Evolutionary conservation across 2,888 invertebrate species (phyloP), one percentile per base, ranked within the genome.

Genomic region (Mesorhabditis belari): DNA sequence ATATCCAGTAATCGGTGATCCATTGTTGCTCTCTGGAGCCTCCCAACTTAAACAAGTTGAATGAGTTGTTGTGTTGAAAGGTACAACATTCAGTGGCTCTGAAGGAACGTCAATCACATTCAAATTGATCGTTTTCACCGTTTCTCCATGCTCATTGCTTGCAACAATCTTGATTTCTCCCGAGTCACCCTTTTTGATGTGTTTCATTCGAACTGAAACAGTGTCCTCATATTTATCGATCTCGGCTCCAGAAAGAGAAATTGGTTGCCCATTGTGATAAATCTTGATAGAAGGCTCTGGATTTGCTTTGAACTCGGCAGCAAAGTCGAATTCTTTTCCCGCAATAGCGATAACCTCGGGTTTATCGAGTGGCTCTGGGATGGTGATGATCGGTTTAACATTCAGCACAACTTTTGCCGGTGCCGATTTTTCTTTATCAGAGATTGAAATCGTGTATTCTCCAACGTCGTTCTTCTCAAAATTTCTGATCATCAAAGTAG

Each of bases 161-260:
- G 67, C 69, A 76, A 86, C 87, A 27, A 91, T 82, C 21, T 86
- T 88, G 74, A 91, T 89, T 0, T 80, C 84, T 49, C 91, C 91
- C 60, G 87, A 85, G 78, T 92, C 91, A 17, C 67, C 63, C 27
- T 71, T 71, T 21, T 67, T 72, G n/a, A 75, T 35, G 49, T 88
- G 88, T 79, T 90, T 89, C 65, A 92, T 89, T 65, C 71, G 53
- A 9, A 78, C 69, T 35, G 67, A 65, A 2, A 71, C 61, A 49
- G 58, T 60, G 49, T 73, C 74, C 27, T 77, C 77, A 60, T 71
- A 76, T 17, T 73, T 67, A 44, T 81, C 80, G 28, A 84, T 83
- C 1, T 81, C 62, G 21, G 61, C 66, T 4, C 64, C 64, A 83
- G 44, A 35, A 1, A 35, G 44, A n/a, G 44, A 35, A n/a, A 35